Percentiles rank a stretch among this genome's conserved stretches.
phyloP scores from a whole-genome alignment of 2,888 invertebrate genomes.

The Cyclophora punctaria region DNA sequence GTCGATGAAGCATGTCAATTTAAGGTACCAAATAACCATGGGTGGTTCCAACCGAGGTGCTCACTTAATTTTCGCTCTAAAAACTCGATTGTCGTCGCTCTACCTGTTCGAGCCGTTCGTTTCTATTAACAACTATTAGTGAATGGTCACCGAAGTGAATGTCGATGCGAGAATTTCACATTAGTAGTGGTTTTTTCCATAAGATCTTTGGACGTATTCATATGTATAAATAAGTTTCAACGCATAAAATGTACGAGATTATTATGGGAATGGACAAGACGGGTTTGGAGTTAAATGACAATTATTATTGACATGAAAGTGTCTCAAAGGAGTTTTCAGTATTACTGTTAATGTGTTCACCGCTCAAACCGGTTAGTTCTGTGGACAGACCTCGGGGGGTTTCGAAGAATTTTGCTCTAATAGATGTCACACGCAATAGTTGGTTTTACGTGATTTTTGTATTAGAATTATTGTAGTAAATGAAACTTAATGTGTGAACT shows the following conservation, averaged over 20 bases:
- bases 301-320: conserved; percentile 25
- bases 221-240: too few species aligned
- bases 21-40: conserved; percentile 19
- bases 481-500: too few species aligned
- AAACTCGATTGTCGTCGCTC: conserved; percentile 7
- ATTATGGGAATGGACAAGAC: too few species aligned
- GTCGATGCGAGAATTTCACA: conserved; percentile 13
- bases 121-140: conserved; percentile 1
- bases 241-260: too few species aligned
- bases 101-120: background rate
- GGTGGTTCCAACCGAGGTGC: conserved; percentile 3
- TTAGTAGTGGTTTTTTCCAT: conserved; percentile 17
- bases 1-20: conserved; percentile 32
- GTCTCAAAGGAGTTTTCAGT: conserved; percentile 22
- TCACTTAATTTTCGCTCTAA: conserved; percentile 11
- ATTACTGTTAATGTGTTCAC: conserved; percentile 22
- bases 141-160: conserved; percentile 5
- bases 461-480: conserved; percentile 3
- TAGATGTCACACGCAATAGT: conserved; percentile 8
- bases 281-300: background rate
- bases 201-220: background rate
- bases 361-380: conserved; percentile 13
- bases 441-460: conserved; percentile 3
- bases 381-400: conserved; percentile 15
- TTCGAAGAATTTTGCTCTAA: conserved; percentile 9